Conservation (phyloP, 2,888 invertebrate genomes). For the Protophormia terraenovae region DNA sequence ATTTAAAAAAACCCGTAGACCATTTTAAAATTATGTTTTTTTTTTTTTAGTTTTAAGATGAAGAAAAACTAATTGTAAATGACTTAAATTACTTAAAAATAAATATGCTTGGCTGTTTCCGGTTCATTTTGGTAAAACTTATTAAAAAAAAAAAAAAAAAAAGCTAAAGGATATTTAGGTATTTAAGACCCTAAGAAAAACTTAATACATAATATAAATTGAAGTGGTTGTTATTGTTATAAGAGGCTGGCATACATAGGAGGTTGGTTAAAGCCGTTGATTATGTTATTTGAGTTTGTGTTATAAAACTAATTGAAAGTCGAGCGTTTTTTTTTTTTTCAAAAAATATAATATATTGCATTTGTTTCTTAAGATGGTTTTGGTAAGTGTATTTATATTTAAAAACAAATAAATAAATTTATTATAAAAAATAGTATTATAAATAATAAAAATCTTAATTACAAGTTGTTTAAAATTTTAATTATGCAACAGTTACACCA, state of each 20-base stretch:
- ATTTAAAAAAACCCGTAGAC: slow-evolving; percentile 65
- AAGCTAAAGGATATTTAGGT: not conserved
- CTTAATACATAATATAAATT: slow-evolving; percentile 30
- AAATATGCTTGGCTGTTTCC: slow-evolving; percentile 36
- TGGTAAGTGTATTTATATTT: slow-evolving; percentile 8
- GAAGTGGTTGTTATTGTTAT: slow-evolving; percentile 16
- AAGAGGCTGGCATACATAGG: too few species aligned
- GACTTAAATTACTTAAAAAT: slow-evolving; percentile 46
- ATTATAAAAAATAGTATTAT: not conserved
- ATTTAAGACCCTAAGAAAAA: slow-evolving; percentile 5
- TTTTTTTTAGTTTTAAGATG: slow-evolving; percentile 22
- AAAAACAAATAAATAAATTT: not conserved
- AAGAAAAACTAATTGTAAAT: not conserved
- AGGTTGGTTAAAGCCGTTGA: not conserved
- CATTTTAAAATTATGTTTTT: slow-evolving; percentile 58
- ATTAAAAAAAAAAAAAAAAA: slow-evolving; percentile 2
- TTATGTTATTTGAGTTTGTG: not conserved
- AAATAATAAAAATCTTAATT: not conserved
- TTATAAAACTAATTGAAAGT: slow-evolving; percentile 21
- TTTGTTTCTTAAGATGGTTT: slow-evolving; percentile 14
- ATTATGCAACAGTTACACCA: not conserved
- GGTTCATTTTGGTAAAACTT: slow-evolving; percentile 47
- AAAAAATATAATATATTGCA: slow-evolving; percentile 37
- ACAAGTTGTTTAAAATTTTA: not conserved
- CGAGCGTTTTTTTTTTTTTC: not conserved